Evolutionary conservation across 1,140 invertebrate genomes (phyloP).

Genomic region (Alviniconcha marisindica): DNA sequence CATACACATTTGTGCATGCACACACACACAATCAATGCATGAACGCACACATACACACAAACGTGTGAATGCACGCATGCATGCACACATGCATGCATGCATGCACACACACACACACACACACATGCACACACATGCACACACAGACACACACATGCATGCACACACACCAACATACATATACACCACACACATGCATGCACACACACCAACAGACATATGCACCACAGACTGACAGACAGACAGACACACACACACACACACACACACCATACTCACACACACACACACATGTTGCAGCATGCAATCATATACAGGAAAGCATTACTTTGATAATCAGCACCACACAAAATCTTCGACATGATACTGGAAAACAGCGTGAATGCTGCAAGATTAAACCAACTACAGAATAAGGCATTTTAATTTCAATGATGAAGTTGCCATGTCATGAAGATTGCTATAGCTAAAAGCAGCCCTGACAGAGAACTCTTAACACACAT

Average conservation of each 20-base stretch:
- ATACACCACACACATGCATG: no score
- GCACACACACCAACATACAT: neutral
- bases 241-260: conserved; percentile 2
- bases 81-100: neutral
- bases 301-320: neutral
- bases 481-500: no score
- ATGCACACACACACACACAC: conserved; percentile 22
- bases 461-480: no score
- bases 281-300: neutral
- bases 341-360: neutral
- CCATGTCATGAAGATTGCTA: no score
- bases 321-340: no score
- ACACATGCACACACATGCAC: neutral
- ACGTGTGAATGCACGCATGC: neutral
- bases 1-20: no score
- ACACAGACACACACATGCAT: neutral
- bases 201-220: conserved; percentile 6
- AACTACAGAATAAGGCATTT: neutral
- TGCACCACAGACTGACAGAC: neutral
- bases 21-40: no score
- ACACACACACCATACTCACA: neutral
- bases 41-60: neutral
- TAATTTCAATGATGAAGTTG: no score
- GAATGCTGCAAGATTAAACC: neutral
- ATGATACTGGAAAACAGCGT: no score